These are phyloP conservation scores for Lobophora halterata DNA, from an alignment of 2,888 invertebrate species.

Conservation along the genomic window DNA sequence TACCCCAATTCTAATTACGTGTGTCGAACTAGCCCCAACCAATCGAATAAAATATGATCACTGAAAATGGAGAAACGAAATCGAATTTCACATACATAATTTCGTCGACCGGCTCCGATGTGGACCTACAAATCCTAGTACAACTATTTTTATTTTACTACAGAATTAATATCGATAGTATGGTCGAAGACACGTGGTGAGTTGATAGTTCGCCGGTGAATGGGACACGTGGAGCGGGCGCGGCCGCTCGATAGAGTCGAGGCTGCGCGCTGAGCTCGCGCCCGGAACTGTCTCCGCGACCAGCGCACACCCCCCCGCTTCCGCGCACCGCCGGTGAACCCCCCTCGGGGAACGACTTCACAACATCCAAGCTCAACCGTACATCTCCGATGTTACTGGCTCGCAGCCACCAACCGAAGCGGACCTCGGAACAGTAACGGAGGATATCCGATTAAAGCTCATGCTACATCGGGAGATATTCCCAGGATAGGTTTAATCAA, in stretches of 20 bases:
- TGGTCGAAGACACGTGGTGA: conserved; percentile 44
- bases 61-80: conserved; percentile 5
- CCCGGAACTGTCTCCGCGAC: conserved; percentile 43
- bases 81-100: conserved; percentile 6
- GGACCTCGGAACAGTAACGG: conserved; percentile 26
- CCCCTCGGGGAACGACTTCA: conserved; percentile 20
- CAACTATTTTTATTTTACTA: conserved; percentile 43
- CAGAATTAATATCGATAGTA: conserved; percentile 34
- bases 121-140: conserved; percentile 14
- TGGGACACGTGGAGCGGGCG: conserved; percentile 64
- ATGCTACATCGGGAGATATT: conserved; percentile 25
- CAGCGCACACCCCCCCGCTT: conserved; percentile 27
- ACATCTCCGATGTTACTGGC: conserved; percentile 22
- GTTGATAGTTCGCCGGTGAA: conserved; percentile 49
- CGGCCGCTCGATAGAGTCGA: conserved; percentile 67
- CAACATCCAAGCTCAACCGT: conserved; percentile 28
- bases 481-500: conserved; percentile 27
- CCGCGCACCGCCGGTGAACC: conserved; percentile 13
- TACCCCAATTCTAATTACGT: conserved; percentile 2
- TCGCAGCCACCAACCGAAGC: conserved; percentile 27
- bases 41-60: conserved; percentile 13
- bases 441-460: conserved; percentile 30
- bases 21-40: conserved; percentile 3
- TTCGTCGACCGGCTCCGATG: background rate
- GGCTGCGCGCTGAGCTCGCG: conserved; percentile 61